Evolutionary conservation across 2,797 vertebrate genomes (phyloP).

Genomic region (Notoglanidium macrostoma): DNA sequence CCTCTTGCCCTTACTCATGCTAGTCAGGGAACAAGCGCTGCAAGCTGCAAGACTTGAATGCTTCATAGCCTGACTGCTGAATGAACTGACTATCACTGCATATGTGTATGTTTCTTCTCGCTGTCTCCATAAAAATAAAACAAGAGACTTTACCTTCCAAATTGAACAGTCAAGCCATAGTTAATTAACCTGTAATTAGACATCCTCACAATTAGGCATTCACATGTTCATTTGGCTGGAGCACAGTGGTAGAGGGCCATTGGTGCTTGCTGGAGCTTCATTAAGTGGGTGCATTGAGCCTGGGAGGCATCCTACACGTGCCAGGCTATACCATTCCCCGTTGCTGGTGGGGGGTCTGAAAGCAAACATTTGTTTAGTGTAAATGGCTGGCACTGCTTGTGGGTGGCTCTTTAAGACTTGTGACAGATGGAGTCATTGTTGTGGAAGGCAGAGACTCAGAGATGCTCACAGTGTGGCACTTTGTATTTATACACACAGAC

Average conservation of each 20-base stretch:
- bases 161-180: background rate
- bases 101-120: background rate
- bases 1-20: background rate
- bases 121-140: background rate
- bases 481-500: background rate
- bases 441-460: constrained; percentile 11
- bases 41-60: constrained; percentile 17
- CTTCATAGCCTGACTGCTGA: constrained; percentile 16
- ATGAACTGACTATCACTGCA: background rate
- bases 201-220: constrained; percentile 48
- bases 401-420: constrained; percentile 48
- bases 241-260: constrained; percentile 39
- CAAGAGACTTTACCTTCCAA: background rate
- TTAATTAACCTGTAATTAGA: constrained; percentile 31
- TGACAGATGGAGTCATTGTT: constrained; percentile 53
- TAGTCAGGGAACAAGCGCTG: background rate
- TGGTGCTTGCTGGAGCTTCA: constrained; percentile 46
- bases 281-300: constrained; percentile 39
- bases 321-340: constrained; percentile 64
- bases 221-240: constrained; percentile 50
- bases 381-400: constrained; percentile 57
- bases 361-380: constrained; percentile 74
- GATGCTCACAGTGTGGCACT: constrained; percentile 1
- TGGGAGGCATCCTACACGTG: constrained; percentile 35
- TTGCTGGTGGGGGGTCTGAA: constrained; percentile 39